phyloP scores from a whole-genome alignment of 1,140 invertebrate species.

The Drosophila bocqueti region DNA sequence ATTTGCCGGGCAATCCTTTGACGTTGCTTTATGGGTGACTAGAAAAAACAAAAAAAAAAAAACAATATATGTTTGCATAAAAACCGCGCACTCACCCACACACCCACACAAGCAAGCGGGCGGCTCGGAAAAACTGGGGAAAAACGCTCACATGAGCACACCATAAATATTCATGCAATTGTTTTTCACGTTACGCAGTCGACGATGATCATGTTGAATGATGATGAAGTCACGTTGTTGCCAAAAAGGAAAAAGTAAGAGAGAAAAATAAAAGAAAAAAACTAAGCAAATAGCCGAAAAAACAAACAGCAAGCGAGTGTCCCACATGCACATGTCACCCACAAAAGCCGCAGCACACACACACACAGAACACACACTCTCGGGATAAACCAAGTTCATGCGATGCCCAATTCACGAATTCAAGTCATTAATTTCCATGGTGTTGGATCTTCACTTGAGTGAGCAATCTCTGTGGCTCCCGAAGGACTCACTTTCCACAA shows the following conservation, averaged over 20 bases:
- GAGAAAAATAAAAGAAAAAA: not conserved
- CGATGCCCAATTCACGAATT: not conserved
- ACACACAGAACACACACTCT: constrained; percentile 4
- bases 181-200: constrained; percentile 50
- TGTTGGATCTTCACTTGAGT: not conserved
- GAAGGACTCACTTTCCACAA: not conserved
- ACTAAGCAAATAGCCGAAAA: constrained; percentile 32
- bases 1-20: constrained; percentile 76
- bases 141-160: constrained; percentile 35
- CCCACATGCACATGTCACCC: constrained; percentile 64
- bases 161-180: constrained; percentile 60
- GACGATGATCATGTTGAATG: constrained; percentile 36
- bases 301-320: constrained; percentile 48
- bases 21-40: constrained; percentile 45
- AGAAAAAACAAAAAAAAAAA: not conserved
- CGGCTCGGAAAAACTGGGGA: constrained; percentile 1
- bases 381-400: constrained; percentile 13
- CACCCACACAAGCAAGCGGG: not conserved
- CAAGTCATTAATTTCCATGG: not conserved
- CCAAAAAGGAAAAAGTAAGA: constrained; percentile 47
- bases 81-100: constrained; percentile 13
- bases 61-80: constrained; percentile 35
- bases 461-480: not conserved
- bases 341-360: constrained; percentile 25
- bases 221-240: constrained; percentile 68